These are phyloP conservation scores for Rhimphoctona megacephalus DNA, from an alignment of 2,888 invertebrate species.

Conservation along the genomic window DNA sequence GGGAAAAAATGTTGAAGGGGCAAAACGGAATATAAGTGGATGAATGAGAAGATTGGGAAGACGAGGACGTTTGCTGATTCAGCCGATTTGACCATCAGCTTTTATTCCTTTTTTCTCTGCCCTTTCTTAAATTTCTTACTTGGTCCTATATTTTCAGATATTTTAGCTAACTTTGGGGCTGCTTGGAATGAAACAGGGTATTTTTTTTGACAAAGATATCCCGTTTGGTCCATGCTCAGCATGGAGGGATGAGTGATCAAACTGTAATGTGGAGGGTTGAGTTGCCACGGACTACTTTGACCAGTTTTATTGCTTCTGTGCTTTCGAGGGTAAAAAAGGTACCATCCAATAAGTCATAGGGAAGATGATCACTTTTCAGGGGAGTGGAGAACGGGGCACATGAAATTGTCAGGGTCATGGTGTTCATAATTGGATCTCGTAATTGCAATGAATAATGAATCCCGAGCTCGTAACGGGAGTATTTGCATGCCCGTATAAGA, in stretches of 20 bases:
- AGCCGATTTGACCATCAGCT: constrained; percentile 43
- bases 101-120: neutral
- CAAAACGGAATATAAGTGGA: constrained; percentile 61
- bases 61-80: constrained; percentile 33
- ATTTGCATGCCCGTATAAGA: constrained; percentile 48
- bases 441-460: constrained; percentile 82
- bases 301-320: constrained; percentile 49
- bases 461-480: constrained; percentile 58
- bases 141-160: neutral
- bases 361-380: constrained; percentile 13
- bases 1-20: constrained; percentile 63
- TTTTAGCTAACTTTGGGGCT: constrained; percentile 11
- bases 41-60: constrained; percentile 16
- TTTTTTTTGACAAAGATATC: constrained; percentile 14
- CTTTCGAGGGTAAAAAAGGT: constrained; percentile 1
- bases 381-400: neutral
- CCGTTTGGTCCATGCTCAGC: neutral
- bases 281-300: constrained; percentile 34
- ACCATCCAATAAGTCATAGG: neutral
- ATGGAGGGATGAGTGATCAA: constrained; percentile 25
- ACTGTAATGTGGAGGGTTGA: constrained; percentile 28
- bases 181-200: neutral
- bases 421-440: constrained; percentile 64
- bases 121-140: neutral
- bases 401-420: constrained; percentile 43